A percentile compares a stretch with the other conserved stretches of the same genome.
Evolutionary conservation across 2,113 vertebrate genomes (phyloP).

Genomic region (Electrona antarctica): DNA sequence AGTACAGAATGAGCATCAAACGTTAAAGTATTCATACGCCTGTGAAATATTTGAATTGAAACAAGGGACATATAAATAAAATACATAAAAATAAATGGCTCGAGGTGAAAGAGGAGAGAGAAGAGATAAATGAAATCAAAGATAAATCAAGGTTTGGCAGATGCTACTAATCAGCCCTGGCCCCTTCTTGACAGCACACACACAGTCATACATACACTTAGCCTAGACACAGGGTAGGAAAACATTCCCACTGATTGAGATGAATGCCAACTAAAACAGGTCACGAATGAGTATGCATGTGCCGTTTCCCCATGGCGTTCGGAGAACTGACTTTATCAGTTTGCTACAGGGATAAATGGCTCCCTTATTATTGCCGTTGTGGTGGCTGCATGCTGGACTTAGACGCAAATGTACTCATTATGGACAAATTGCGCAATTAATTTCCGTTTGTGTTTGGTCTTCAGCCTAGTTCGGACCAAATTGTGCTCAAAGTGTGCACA

Average conservation of each 20-base stretch:
- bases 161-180: no score
- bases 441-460: slow-evolving; percentile 21
- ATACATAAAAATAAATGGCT: no score
- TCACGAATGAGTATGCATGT: slow-evolving; percentile 38
- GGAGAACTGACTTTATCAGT: slow-evolving; percentile 2
- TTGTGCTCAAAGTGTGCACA: no score
- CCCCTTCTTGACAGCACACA: no score
- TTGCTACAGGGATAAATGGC: slow-evolving; percentile 19
- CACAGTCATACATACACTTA: background rate
- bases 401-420: slow-evolving; percentile 1
- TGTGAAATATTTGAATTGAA: no score
- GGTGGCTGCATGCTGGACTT: slow-evolving; percentile 3
- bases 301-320: slow-evolving; percentile 4
- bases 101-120: background rate
- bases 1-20: no score
- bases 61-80: no score
- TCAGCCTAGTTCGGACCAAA: no score
- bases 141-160: no score
- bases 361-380: slow-evolving; percentile 7
- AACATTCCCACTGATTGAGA: slow-evolving; percentile 14
- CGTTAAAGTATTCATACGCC: no score
- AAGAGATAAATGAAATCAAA: no score
- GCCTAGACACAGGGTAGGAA: background rate
- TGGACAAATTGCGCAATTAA: slow-evolving; percentile 7
- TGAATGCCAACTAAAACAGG: background rate